Base-by-base conservation (phyloP, 2,888 invertebrate species). In the Carabus problematicus region DNA sequence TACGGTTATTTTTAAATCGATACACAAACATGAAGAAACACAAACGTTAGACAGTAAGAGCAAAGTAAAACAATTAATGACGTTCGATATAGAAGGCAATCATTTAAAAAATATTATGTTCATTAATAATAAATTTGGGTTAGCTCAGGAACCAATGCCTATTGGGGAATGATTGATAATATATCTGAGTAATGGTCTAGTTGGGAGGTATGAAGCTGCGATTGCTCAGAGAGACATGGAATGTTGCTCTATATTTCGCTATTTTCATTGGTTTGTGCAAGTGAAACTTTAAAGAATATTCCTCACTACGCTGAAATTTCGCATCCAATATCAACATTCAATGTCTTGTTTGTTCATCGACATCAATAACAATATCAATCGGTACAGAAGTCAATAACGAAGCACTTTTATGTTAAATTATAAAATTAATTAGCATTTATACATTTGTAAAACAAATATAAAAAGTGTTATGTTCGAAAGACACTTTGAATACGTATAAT, bases 231-330 rank as follows among this genome's bases (percentile, higher is more conserved):
- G 14, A 8, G 12, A 3, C 11, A 9, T 41, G 58, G 2, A 59
- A 59, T 59, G 41, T 59, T 59, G 58, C 42, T 40, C 58, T 4
- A 41, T 16, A 59, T 59, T 59, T 16, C 42, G 40, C 42, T 12
- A 59, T 42, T 59, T 59, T 40, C 42, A 59, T 59, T 59, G 19
- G 58, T 59, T 16, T 40, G 16, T 39, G 19, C 56, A 14, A 59
- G 58, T 59, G 58, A 40, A 40, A 59, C 42, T 59, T 14, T 18
- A 59, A 42, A 59, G 42, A n/a, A 12, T 42, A 59, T 59, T 42
- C 41, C 42, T 59, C 58, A 42, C 18, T 42, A 19, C 58, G 16
- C 58, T 41, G 42, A 59, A 41, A 9, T 42, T 1, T 42, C 43
- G 14, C 6, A 29, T 29, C 29, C 29, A 29, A 29, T 6, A 29